These are phyloP conservation scores for Monopterus albus DNA, from an alignment of 2,113 vertebrate genomes.

Conservation along the genomic window DNA sequence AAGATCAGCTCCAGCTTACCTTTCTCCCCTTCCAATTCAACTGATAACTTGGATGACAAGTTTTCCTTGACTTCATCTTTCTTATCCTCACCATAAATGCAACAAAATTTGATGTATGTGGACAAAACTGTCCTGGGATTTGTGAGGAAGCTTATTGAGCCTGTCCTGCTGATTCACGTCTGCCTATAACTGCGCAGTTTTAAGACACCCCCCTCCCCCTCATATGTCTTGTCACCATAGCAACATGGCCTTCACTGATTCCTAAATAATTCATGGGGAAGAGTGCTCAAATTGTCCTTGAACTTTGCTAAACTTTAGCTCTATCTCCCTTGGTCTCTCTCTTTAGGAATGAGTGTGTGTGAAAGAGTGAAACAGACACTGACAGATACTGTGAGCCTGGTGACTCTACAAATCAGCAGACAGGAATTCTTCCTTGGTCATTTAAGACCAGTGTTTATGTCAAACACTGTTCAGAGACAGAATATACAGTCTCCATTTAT, in stretches of 20 bases:
- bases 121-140: slow-evolving; percentile 4
- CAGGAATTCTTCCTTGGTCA: too few relatives aligned
- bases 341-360: neutral
- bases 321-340: neutral
- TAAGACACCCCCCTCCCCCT: neutral
- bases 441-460: too few relatives aligned
- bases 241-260: slow-evolving; percentile 38
- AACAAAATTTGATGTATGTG: slow-evolving; percentile 79
- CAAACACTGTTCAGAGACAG: too few relatives aligned
- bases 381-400: too few relatives aligned
- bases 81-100: slow-evolving; percentile 46
- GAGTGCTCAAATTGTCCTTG: slow-evolving; percentile 68
- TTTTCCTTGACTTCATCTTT: slow-evolving; percentile 39
- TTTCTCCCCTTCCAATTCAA: slow-evolving; percentile 49
- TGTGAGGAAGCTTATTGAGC: slow-evolving; percentile 4
- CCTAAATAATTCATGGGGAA: slow-evolving; percentile 38
- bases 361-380: neutral
- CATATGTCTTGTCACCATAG: slow-evolving; percentile 28
- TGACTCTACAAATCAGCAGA: slow-evolving; percentile 43
- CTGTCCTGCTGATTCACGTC: slow-evolving; percentile 6
- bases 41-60: slow-evolving; percentile 39
- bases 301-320: slow-evolving; percentile 11
- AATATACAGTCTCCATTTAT: neutral
- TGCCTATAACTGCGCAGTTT: slow-evolving; percentile 6
- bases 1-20: slow-evolving; percentile 35